Evolutionary conservation across 2,113 vertebrate species (phyloP).

Genomic region (Limnothrissa miodon): DNA sequence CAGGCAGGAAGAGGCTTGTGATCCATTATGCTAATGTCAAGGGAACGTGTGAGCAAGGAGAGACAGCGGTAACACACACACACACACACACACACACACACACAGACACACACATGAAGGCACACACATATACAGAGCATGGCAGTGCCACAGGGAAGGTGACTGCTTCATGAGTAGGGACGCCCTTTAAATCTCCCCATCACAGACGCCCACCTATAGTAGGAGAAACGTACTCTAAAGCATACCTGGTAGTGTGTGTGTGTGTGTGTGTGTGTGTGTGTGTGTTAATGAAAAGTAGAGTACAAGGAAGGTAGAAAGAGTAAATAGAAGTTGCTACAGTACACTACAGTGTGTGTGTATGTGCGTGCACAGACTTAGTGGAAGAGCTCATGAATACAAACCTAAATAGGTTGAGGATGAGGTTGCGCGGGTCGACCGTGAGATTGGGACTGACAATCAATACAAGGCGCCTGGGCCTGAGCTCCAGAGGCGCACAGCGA

Average conservation of each 20-base stretch:
- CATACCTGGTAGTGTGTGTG: background rate
- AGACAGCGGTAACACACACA: slow-evolving; percentile 6
- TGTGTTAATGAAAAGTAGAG: background rate
- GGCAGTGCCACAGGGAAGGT: background rate
- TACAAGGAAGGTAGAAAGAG: background rate
- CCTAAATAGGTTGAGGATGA: background rate
- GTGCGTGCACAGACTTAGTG: background rate
- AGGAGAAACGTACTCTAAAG: background rate
- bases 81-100: background rate
- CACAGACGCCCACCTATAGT: background rate
- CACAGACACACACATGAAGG: background rate
- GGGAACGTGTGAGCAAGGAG: background rate
- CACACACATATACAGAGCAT: background rate
- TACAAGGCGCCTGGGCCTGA: background rate
- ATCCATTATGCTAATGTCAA: background rate
- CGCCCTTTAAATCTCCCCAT: background rate
- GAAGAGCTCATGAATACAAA: background rate
- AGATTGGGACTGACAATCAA: background rate
- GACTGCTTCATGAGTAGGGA: background rate
- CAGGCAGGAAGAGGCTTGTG: slow-evolving; percentile 2
- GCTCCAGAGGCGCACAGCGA: background rate
- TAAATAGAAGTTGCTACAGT: background rate
- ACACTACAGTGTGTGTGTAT: background rate
- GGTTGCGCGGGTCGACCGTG: background rate
- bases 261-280: background rate